These are phyloP conservation scores for Chymomyza caudatula DNA, from an alignment of 2,888 invertebrate genomes.

Conservation along the genomic window DNA sequence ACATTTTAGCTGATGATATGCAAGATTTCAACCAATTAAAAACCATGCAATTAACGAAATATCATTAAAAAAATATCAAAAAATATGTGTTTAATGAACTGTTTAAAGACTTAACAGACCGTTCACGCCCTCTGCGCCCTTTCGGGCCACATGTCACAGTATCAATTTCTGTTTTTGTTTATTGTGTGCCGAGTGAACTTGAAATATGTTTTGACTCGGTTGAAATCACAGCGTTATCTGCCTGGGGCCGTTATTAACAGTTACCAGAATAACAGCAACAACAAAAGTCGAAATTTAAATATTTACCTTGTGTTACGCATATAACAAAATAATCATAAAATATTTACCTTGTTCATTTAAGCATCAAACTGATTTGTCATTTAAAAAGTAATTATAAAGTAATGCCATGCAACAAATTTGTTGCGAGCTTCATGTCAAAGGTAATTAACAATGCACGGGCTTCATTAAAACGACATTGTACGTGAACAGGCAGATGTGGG, in stretches of 20 bases:
- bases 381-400: constrained; percentile 27
- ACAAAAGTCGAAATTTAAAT: neutral
- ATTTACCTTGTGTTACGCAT: neutral
- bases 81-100: neutral
- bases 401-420: constrained; percentile 4
- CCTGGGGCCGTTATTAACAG: constrained; percentile 25
- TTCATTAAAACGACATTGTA: constrained; percentile 34
- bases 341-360: constrained; percentile 9
- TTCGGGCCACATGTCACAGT: neutral
- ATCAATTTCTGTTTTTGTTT: constrained; percentile 24
- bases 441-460: constrained; percentile 29
- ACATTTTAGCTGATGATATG: neutral
- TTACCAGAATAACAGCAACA: constrained; percentile 13
- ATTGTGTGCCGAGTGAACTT: constrained; percentile 37
- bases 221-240: constrained; percentile 32
- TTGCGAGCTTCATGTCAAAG: neutral
- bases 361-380: neutral
- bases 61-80: neutral
- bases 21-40: neutral
- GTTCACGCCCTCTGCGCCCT: neutral
- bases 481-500: constrained; percentile 9
- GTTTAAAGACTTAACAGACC: neutral
- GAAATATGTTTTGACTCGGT: constrained; percentile 26
- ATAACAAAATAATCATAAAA: constrained; percentile 10
- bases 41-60: neutral